Percentiles rank a stretch among this genome's conserved stretches.
Evolutionary conservation across 2,113 vertebrate genomes (phyloP).

Genomic region (Myanophis thanlyinensis): DNA sequence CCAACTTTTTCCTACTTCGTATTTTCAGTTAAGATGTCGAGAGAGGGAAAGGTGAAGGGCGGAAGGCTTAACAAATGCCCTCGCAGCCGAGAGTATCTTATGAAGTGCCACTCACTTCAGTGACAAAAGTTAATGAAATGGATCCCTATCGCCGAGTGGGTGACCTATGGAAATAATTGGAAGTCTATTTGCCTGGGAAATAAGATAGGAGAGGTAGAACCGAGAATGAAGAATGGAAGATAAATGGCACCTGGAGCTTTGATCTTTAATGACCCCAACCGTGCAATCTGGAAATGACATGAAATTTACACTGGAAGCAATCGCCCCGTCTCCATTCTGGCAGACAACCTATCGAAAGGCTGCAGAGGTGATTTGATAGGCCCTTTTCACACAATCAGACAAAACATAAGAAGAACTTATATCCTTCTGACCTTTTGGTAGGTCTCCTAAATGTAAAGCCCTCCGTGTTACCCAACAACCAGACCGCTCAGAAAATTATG

Average conservation of each 20-base stretch:
- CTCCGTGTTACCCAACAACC: background rate
- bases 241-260: conserved; percentile 48
- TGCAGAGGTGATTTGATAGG: background rate
- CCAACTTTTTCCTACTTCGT: accelerated
- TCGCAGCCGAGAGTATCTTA: background rate
- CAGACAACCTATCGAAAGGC: background rate
- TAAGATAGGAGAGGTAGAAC: conserved; percentile 25
- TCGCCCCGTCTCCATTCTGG: background rate
- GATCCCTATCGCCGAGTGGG: conserved; percentile 22
- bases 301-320: conserved; percentile 22
- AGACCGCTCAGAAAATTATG: no score
- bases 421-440: background rate
- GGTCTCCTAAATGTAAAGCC: background rate
- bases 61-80: background rate
- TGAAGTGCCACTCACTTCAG: background rate
- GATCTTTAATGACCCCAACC: conserved; percentile 52
- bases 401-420: no score
- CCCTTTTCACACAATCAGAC: background rate
- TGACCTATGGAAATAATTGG: conserved; percentile 52
- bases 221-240: conserved; percentile 50
- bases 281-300: conserved; percentile 48
- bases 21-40: background rate
- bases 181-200: conserved; percentile 47
- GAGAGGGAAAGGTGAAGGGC: background rate
- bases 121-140: conserved; percentile 42